Conservation (phyloP, 53 echinoderm and acorn worm species). For the Hippasteria phrygiana region DNA sequence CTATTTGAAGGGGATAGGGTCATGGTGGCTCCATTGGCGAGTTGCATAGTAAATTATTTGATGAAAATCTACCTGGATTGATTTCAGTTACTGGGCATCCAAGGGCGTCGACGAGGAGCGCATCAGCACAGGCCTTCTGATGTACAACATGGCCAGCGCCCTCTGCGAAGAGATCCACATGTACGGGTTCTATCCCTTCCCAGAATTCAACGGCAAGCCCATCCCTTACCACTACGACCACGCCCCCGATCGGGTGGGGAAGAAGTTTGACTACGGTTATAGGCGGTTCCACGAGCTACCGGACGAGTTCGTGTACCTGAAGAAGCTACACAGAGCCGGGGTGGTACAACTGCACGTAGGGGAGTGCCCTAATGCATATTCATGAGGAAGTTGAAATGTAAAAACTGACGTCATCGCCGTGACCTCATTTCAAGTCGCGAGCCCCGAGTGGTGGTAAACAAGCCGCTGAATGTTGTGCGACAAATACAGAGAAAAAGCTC, state of each 20-base stretch:
- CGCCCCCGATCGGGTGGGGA: slow-evolving; percentile 59
- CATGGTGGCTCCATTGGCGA: no score
- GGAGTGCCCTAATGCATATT: slow-evolving; percentile 61
- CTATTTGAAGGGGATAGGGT: no score
- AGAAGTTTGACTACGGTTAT: slow-evolving; percentile 80
- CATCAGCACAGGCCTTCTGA: slow-evolving; percentile 94
- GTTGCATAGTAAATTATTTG: background rate
- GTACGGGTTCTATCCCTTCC: slow-evolving; percentile 96
- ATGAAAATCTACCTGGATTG: background rate
- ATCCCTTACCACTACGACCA: slow-evolving; percentile 98
- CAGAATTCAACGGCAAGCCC: slow-evolving; percentile 74
- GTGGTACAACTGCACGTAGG: slow-evolving; percentile 87
- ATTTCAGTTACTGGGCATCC: slow-evolving; percentile 89
- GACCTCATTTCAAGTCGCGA: background rate
- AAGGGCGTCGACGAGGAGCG: slow-evolving; percentile 90
- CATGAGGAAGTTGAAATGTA: background rate
- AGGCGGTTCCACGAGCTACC: slow-evolving; percentile 84
- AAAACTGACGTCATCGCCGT: background rate
- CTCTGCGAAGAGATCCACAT: slow-evolving; percentile 93
- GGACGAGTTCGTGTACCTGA: slow-evolving; percentile 92
- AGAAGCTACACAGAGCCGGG: slow-evolving; percentile 87
- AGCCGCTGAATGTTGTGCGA: background rate
- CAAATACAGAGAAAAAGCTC: background rate
- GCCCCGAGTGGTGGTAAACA: background rate
- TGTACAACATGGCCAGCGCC: slow-evolving; percentile 93